Percentiles rank a stretch among this genome's conserved stretches.
Evolutionary conservation across 2,797 vertebrate genomes (phyloP).

Genomic region (Hippopotamyrus pictus): DNA sequence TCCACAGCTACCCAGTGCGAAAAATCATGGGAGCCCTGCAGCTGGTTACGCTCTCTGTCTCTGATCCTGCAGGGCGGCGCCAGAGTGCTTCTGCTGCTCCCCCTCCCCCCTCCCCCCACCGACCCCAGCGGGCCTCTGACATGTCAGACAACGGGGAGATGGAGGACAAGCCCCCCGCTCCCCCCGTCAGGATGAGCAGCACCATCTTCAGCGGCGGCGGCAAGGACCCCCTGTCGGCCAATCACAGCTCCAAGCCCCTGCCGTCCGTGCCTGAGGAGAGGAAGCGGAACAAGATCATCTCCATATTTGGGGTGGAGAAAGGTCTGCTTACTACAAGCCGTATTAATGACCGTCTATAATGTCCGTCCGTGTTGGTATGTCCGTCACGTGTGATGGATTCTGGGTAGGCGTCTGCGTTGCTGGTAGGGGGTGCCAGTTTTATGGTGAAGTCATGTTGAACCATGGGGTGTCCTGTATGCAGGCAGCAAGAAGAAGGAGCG

Average conservation of each 20-base stretch:
- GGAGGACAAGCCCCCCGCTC: constrained; percentile 93
- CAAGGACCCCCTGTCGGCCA: constrained; percentile 77
- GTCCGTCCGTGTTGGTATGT: neutral
- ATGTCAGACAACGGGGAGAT: constrained; percentile 95
- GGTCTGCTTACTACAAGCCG: constrained; percentile 54
- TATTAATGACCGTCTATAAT: neutral
- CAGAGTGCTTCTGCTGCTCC: constrained; percentile 34
- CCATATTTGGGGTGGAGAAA: constrained; percentile 89
- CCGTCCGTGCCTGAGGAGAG: constrained; percentile 93
- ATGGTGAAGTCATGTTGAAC: neutral
- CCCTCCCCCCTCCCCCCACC: constrained; percentile 39
- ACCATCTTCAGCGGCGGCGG: constrained; percentile 75
- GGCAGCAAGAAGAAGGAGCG: constrained; percentile 90
- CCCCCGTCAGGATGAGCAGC: constrained; percentile 89
- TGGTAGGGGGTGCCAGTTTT: neutral
- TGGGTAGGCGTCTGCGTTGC: neutral
- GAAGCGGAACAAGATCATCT: constrained; percentile 93
- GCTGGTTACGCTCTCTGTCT: neutral
- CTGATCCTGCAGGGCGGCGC: constrained; percentile 25
- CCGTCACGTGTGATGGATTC: neutral
- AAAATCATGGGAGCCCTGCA: neutral
- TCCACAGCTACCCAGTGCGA: neutral
- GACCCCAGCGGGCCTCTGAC: constrained; percentile 34
- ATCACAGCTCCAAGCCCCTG: constrained; percentile 90
- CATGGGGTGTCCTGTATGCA: constrained; percentile 38